Base-by-base conservation (phyloP, 2,888 invertebrate genomes). In the Pseudolycoriella hygida region DNA sequence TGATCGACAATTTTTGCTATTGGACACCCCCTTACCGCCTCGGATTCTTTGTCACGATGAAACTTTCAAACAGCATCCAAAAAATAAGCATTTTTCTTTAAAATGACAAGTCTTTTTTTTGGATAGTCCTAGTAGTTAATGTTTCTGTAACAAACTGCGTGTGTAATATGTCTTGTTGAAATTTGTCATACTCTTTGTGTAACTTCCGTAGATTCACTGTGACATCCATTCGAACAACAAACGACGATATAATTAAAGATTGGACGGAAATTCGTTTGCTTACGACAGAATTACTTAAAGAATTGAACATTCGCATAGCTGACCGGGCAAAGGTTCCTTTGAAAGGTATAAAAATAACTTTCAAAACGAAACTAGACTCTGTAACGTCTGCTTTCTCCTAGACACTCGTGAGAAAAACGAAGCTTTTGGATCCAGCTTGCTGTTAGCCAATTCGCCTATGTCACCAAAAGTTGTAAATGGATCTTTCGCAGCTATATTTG, bases 401-500 rank as follows among this genome's bases (percentile, higher is more conserved):
- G 89, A 88, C 61, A 87, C 86, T 1, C 79, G 81, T 52, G 81
- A 82, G 57, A 73, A 78, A 53, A 88, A 84, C 58, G 83, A 85
- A 44, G 80, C 86, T 32, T 96, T 93, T 56, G 94, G 94, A 32
- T 88, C 94, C 40, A 93, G 93, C 57, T 72, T 96, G 2, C 72
- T 96, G 18, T 69, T 96, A 42, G 87, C 93, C 43, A 96, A 96
- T 64, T 88, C 89, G 2, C 94, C 94, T 1, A 87, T 89, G 82
- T 92, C 92, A 4, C 96, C 96, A 0, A 96, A 94, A 68, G 85
- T 96, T 43, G 89, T 93, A 3, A 90, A 93, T 55, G 92, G 89
- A 3, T 90, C 88, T 42, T 92, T 89, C 62, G 90, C 83, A 0
- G 92, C 90, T 19, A 82, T 92, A 50, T 87, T 87, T 55, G 90